Evolutionary conservation across 2,113 vertebrate species (phyloP).

Genomic region (Hemiscyllium ocellatum): DNA sequence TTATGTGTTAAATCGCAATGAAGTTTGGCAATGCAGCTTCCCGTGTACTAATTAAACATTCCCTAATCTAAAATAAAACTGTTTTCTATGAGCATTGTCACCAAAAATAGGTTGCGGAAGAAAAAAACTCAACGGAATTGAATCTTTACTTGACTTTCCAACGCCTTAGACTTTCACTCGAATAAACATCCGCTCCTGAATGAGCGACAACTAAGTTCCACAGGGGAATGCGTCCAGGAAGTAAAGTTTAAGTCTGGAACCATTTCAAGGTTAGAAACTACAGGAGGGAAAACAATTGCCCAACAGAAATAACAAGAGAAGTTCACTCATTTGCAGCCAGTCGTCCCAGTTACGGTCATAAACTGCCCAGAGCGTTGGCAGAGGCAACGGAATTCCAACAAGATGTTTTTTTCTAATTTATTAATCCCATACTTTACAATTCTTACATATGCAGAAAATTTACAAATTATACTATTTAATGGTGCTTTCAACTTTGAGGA

Average conservation of each 20-base stretch:
- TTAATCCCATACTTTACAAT: background rate
- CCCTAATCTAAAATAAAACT: background rate
- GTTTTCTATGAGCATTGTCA: background rate
- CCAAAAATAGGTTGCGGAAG: background rate
- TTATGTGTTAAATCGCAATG: background rate
- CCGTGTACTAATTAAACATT: background rate
- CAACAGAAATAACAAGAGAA: background rate
- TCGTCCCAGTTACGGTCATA: background rate
- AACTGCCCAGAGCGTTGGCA: background rate
- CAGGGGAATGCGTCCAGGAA: background rate
- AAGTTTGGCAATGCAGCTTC: background rate
- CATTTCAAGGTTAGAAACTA: conserved; percentile 9
- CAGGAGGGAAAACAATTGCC: conserved; percentile 12
- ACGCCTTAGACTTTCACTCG: background rate
- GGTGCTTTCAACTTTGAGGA: background rate
- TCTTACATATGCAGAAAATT: background rate
- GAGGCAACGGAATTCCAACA: background rate
- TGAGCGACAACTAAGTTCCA: background rate
- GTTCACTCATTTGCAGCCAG: background rate
- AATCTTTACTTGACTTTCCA: background rate
- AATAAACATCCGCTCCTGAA: conserved; percentile 8
- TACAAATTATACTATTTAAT: background rate
- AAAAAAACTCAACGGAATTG: background rate
- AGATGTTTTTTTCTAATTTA: background rate
- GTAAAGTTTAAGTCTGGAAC: conserved; percentile 1